Evolutionary conservation across 2,888 invertebrate species (phyloP).

Genomic region (Eutolmus rufibarbis): DNA sequence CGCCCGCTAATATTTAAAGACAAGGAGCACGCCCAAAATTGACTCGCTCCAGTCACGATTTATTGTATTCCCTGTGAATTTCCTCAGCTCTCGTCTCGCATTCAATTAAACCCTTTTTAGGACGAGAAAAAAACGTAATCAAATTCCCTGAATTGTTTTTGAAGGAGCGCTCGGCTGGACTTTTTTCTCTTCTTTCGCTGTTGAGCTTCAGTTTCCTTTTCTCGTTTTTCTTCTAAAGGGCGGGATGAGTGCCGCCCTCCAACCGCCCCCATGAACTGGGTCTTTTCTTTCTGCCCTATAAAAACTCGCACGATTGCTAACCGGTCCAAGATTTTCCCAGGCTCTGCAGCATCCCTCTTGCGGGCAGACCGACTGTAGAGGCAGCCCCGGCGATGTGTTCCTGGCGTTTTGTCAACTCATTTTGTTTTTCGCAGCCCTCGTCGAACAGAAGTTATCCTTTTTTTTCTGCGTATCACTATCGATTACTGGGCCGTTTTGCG

Average conservation of each 20-base stretch:
- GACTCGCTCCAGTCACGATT: not conserved
- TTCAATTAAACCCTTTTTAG: conserved; percentile 33
- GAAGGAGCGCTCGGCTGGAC: not conserved
- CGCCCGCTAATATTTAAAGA: not conserved
- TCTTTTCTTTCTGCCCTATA: not conserved
- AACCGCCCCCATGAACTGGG: not conserved
- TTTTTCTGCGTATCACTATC: not conserved
- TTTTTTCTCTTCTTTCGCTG: not conserved
- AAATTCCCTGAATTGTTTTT: conserved; percentile 25
- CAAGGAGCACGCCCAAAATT: not conserved
- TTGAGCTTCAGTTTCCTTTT: conserved; percentile 1
- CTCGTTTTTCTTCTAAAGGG: not conserved
- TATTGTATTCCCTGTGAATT: not conserved
- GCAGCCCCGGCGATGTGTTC: not conserved
- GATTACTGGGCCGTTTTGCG: not conserved
- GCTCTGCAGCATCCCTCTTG: not conserved
- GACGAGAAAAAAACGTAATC: conserved; percentile 11
- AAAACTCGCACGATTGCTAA: not conserved
- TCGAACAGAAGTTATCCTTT: not conserved
- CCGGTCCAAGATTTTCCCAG: not conserved
- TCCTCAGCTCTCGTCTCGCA: not conserved
- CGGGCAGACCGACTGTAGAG: not conserved
- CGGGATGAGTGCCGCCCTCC: not conserved
- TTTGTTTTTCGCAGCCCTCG: not conserved
- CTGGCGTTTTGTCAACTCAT: conserved; percentile 8